Conservation (phyloP, 2,797 vertebrate species). For the Sebastes hubbsi region DNA sequence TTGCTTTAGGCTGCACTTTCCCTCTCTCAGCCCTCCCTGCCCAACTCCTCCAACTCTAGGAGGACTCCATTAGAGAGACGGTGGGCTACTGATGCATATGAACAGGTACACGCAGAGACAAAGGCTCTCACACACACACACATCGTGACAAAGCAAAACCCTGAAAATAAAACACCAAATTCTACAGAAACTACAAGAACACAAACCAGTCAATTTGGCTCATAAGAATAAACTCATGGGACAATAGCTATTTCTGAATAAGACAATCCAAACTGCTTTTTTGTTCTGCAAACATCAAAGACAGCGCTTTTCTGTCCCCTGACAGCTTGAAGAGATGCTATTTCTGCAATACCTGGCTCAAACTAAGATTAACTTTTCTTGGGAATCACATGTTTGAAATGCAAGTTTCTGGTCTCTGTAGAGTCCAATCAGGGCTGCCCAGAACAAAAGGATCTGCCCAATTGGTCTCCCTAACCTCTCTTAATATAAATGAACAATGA, state of each 20-base stretch:
- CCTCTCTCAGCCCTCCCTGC: conserved; percentile 43
- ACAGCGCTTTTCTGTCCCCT: not conserved
- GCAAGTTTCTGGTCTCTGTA: not conserved
- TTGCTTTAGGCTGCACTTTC: conserved; percentile 74
- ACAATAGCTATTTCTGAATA: conserved; percentile 11
- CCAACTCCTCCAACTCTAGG: conserved; percentile 20
- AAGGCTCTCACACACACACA: not conserved
- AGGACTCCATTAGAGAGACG: conserved; percentile 65
- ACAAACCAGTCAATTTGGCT: conserved; percentile 14
- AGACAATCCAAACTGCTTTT: conserved; percentile 1
- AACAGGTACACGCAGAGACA: conserved; percentile 49
- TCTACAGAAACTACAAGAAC: not conserved
- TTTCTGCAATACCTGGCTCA: conserved; percentile 24
- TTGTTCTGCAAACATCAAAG: conserved; percentile 35
- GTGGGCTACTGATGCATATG: conserved; percentile 32
- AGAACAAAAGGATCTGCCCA: not conserved
- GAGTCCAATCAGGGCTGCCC: not conserved
- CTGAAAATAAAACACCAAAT: not conserved
- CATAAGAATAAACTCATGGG: conserved; percentile 15
- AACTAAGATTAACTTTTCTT: conserved; percentile 9
- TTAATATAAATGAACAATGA: not conserved
- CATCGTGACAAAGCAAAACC: not conserved
- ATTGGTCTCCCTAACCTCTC: not conserved
- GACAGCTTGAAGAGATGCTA: not conserved
- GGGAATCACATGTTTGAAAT: conserved; percentile 16